Conservation (phyloP, 2,797 vertebrate species). For the Coracias cyanogaster region DNA sequence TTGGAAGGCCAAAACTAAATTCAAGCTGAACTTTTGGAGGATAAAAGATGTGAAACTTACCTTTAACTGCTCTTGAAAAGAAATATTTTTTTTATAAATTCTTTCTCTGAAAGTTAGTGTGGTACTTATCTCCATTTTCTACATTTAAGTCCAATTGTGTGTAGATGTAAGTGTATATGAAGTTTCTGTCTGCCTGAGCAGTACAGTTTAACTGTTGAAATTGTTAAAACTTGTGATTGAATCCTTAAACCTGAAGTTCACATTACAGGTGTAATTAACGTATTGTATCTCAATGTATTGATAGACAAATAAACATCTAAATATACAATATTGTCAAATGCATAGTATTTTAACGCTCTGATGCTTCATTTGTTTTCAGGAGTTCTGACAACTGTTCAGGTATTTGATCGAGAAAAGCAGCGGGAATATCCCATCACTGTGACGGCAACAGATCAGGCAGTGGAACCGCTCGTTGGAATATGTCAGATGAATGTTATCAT, state of each 20-base stretch:
- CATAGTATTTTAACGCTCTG: not conserved
- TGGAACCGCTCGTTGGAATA: conserved; percentile 89
- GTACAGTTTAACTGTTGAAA: not conserved
- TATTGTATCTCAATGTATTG: not conserved
- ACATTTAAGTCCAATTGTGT: not conserved
- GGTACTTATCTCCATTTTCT: not conserved
- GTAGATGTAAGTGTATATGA: not conserved
- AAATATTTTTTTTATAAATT: not conserved
- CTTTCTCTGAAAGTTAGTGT: not conserved
- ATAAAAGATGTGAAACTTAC: not conserved
- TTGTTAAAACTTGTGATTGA: not conserved
- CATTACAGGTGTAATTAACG: not conserved
- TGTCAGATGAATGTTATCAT: conserved; percentile 91
- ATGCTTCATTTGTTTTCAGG: conserved; percentile 75
- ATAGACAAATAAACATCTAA: not conserved
- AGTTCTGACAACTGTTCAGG: conserved; percentile 85
- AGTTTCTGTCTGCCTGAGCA: not conserved
- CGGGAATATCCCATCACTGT: conserved; percentile 89
- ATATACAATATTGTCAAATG: not conserved
- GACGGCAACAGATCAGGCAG: conserved; percentile 90
- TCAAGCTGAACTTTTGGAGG: not conserved
- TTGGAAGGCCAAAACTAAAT: not conserved
- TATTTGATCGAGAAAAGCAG: conserved; percentile 91
- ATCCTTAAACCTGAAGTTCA: not conserved
- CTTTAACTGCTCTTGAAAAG: not conserved